Conservation (phyloP, 2,797 vertebrate genomes). For the Leptodactylus fallax region DNA sequence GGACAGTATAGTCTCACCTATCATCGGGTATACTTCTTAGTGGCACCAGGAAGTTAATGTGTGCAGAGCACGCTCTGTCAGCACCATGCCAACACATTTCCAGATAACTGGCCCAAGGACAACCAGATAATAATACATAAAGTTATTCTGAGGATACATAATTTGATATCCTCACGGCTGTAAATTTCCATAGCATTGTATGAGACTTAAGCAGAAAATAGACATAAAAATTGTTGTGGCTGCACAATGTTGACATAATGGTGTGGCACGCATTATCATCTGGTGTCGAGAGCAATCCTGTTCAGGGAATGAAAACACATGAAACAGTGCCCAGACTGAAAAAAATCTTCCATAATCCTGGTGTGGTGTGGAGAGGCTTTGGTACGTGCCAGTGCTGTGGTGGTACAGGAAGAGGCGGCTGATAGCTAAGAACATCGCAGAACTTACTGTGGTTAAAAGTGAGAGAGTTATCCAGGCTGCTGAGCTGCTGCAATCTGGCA, state of each 20-base stretch:
- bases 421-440: constrained; percentile 76
- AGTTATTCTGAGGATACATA: not conserved
- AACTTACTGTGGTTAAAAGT: constrained; percentile 98
- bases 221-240: not conserved
- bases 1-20: constrained; percentile 69
- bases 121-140: not conserved
- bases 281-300: constrained; percentile 54
- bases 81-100: not conserved
- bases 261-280: constrained; percentile 72
- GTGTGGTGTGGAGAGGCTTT: constrained; percentile 54
- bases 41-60: constrained; percentile 63
- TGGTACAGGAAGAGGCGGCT: constrained; percentile 73
- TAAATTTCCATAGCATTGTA: not conserved
- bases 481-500: constrained; percentile 94
- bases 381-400: constrained; percentile 71
- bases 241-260: constrained; percentile 62
- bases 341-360: constrained; percentile 18
- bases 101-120: not conserved
- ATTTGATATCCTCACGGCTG: not conserved
- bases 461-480: constrained; percentile 92
- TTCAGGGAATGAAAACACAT: constrained; percentile 63
- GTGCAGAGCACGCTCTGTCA: constrained; percentile 69
- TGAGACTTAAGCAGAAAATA: too few relatives aligned
- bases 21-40: constrained; percentile 31
- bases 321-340: not conserved